Conservation (phyloP, 2,888 invertebrate genomes). For the Carpatolechia fugitivella region DNA sequence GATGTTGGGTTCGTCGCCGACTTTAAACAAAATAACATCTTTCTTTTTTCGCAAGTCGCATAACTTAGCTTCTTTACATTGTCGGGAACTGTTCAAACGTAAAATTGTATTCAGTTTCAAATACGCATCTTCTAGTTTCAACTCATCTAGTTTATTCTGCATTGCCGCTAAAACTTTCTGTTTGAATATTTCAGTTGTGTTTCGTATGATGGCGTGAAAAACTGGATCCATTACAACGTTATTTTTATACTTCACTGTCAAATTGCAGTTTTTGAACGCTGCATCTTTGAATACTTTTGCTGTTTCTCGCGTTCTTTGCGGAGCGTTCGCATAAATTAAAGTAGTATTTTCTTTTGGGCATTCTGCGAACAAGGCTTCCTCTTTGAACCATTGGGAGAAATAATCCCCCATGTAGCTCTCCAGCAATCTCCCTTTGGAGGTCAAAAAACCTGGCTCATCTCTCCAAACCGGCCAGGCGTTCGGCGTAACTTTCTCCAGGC, state of each 20-base stretch:
- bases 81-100: conserved; percentile 43
- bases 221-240: conserved; percentile 40
- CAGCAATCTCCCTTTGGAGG: conserved; percentile 50
- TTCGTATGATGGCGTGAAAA: conserved; percentile 48
- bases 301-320: conserved; percentile 49
- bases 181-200: conserved; percentile 35
- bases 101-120: conserved; percentile 44
- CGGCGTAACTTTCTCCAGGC: conserved; percentile 38
- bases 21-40: conserved; percentile 35
- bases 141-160: conserved; percentile 36
- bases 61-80: conserved; percentile 39
- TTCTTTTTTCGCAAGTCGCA: conserved; percentile 45
- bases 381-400: conserved; percentile 48
- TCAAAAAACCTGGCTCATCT: conserved; percentile 43
- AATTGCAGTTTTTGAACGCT: conserved; percentile 51
- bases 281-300: conserved; percentile 47
- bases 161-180: conserved; percentile 39
- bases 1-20: conserved; percentile 48
- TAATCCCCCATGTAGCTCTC: conserved; percentile 58
- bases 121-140: conserved; percentile 39
- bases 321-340: conserved; percentile 53
- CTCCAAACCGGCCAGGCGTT: conserved; percentile 49
- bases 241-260: conserved; percentile 39
- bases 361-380: conserved; percentile 35
- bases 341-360: conserved; percentile 44